Percentiles rank a stretch among this genome's conserved stretches.
Conservation (phyloP, 2,888 invertebrate species). For the Drosophila antonietae region DNA sequence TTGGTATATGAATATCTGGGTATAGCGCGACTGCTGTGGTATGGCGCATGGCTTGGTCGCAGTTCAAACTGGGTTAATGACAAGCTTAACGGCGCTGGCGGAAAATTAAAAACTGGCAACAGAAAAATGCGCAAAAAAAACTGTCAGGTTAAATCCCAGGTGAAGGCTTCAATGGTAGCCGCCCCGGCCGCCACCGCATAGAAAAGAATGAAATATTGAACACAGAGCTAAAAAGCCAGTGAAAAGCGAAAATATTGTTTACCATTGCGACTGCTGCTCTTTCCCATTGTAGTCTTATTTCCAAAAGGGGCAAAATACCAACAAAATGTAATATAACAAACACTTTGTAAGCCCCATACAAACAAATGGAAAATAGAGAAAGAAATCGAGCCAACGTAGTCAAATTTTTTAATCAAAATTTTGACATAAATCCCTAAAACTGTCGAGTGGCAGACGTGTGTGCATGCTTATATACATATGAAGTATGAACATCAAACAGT, state of each 20-base stretch:
- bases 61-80: slow-evolving; percentile 79
- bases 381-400: slow-evolving; percentile 48
- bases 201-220: slow-evolving; percentile 64
- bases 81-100: slow-evolving; percentile 73
- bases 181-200: slow-evolving; percentile 20
- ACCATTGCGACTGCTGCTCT: slow-evolving; percentile 36
- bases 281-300: slow-evolving; percentile 31
- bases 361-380: slow-evolving; percentile 8
- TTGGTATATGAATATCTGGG: slow-evolving; percentile 11
- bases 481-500: slow-evolving; percentile 8
- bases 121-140: slow-evolving; percentile 32
- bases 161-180: slow-evolving; percentile 54
- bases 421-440: slow-evolving; percentile 42
- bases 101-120: slow-evolving; percentile 66
- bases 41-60: slow-evolving; percentile 37
- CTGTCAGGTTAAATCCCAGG: slow-evolving; percentile 46
- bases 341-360: slow-evolving; percentile 34
- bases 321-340: slow-evolving; percentile 62
- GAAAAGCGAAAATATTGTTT: slow-evolving; percentile 51
- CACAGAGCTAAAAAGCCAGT: slow-evolving; percentile 32
- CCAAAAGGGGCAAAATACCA: slow-evolving; percentile 29
- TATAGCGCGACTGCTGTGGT: slow-evolving; percentile 9
- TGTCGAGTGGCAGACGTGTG: slow-evolving; percentile 17
- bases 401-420: slow-evolving; percentile 67
- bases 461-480: not conserved